Evolutionary conservation across 1,140 invertebrate species (phyloP).

Genomic region (Hestina assimilis): DNA sequence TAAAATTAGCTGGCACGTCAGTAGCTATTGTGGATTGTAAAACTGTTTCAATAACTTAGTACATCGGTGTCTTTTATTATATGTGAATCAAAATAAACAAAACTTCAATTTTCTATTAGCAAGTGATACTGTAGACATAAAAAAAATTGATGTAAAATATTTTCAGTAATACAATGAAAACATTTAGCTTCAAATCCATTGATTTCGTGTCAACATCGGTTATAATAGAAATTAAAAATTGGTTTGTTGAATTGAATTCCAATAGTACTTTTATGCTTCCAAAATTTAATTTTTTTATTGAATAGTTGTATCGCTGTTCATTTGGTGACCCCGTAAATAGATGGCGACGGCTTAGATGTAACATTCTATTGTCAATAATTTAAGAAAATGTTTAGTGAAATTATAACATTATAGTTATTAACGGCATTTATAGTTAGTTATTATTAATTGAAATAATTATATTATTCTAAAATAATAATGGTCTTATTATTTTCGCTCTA

Average conservation of each 20-base stretch:
- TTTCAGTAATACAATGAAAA: too few species aligned
- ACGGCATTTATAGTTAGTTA: constrained; percentile 77
- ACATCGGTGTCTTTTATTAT: not conserved
- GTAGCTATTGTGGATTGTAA: constrained; percentile 14
- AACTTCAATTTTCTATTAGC: constrained; percentile 1
- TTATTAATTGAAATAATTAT: constrained; percentile 78
- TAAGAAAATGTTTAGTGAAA: constrained; percentile 65
- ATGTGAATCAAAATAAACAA: too few species aligned
- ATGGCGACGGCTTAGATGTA: constrained; percentile 55
- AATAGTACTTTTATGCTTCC: not conserved
- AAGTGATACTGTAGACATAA: constrained; percentile 13
- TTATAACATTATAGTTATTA: constrained; percentile 67
- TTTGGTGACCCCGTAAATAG: constrained; percentile 18
- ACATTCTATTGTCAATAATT: constrained; percentile 59
- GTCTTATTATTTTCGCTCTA: constrained; percentile 59
- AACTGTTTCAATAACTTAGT: not conserved
- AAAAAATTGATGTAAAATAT: too few species aligned
- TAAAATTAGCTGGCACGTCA: not conserved
- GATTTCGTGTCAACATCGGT: too few species aligned
- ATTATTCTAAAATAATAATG: constrained; percentile 77
- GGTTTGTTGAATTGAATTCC: too few species aligned
- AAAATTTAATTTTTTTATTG: not conserved
- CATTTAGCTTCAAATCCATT: too few species aligned
- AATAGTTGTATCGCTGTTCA: not conserved
- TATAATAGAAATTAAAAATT: too few species aligned